Conservation (phyloP, 2,888 invertebrate species). For the Lamproptera curius region DNA sequence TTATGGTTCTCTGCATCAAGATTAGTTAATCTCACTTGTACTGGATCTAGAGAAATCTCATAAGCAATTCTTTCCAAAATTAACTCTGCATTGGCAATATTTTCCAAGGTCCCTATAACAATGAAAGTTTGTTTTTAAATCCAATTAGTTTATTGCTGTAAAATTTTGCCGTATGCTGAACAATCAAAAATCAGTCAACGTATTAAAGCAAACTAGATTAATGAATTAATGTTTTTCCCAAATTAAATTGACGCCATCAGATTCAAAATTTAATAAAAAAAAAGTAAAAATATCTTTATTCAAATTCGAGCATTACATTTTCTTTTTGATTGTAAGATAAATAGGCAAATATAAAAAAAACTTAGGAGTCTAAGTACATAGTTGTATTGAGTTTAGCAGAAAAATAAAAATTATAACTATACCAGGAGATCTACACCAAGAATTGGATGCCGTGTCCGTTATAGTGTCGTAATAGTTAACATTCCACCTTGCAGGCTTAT, state of each 20-base stretch:
- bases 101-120: constrained; percentile 69
- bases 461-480: constrained; percentile 40
- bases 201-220: not conserved
- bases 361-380: not conserved
- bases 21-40: constrained; percentile 74
- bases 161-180: not conserved
- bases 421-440: constrained; percentile 40
- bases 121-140: no score
- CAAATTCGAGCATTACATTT: not conserved
- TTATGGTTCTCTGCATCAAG: constrained; percentile 40
- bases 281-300: not conserved
- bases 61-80: constrained; percentile 82
- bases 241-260: not conserved
- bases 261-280: not conserved
- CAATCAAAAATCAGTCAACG: not conserved
- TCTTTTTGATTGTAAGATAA: not conserved
- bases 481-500: constrained; percentile 59
- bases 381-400: not conserved
- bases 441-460: constrained; percentile 37
- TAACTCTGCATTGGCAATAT: constrained; percentile 72
- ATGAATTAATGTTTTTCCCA: no score
- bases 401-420: not conserved
- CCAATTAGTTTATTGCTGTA: not conserved
- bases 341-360: not conserved
- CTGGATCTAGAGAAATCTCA: constrained; percentile 70